phyloP scores from a whole-genome alignment of 2,888 invertebrate species.

The Pheosia gnoma region DNA sequence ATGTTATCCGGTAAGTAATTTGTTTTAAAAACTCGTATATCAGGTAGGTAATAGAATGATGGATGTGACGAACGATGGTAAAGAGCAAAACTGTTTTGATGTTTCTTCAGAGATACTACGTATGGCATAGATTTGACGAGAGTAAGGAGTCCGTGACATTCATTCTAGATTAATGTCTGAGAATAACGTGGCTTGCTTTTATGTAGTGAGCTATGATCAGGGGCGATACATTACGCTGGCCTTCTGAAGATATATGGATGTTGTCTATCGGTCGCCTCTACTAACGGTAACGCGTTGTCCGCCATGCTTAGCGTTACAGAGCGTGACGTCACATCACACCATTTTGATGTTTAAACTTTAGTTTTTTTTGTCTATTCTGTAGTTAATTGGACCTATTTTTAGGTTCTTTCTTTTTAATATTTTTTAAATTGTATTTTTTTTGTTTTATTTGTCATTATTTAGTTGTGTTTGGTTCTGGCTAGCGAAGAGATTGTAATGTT shows the following conservation, averaged over 20 bases:
- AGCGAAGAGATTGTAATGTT: too few species aligned
- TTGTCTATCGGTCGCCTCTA: constrained; percentile 57
- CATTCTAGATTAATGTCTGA: constrained; percentile 38
- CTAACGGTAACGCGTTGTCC: constrained; percentile 47
- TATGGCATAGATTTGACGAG: too few species aligned
- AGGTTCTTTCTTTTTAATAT: too few species aligned
- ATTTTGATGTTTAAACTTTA: too few species aligned
- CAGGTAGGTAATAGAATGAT: constrained; percentile 2
- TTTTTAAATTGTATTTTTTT: too few species aligned
- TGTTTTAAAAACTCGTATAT: constrained; percentile 5
- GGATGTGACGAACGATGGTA: not conserved
- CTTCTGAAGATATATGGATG: constrained; percentile 61
- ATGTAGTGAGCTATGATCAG: constrained; percentile 61
- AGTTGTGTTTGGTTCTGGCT: too few species aligned
- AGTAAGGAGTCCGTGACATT: constrained; percentile 27
- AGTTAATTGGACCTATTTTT: too few species aligned
- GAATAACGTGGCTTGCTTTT: constrained; percentile 51
- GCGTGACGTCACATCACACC: too few species aligned
- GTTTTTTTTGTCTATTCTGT: too few species aligned
- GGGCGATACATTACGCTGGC: constrained; percentile 61
- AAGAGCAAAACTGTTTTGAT: too few species aligned
- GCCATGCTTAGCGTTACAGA: constrained; percentile 23
- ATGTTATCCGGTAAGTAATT: constrained; percentile 27
- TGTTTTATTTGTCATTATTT: too few species aligned
- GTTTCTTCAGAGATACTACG: too few species aligned